Conservation (phyloP, 1,140 invertebrate genomes). For the Atopsyche davidsoni region DNA sequence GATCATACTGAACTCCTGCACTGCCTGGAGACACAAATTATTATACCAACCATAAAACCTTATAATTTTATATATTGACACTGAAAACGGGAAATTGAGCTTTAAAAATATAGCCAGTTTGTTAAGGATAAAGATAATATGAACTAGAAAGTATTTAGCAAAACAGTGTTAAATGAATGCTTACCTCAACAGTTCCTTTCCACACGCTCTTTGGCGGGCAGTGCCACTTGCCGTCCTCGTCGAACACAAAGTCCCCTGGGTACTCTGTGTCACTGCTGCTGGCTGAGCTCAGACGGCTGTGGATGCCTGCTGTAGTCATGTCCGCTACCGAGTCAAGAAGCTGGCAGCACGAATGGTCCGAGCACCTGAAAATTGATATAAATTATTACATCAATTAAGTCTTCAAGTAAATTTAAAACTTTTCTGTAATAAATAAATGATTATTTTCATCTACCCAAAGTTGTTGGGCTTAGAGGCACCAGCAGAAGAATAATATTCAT, state of each 20-base stretch:
- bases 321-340: slow-evolving; percentile 12
- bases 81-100: background rate
- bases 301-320: slow-evolving; percentile 8
- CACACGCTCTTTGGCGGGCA: slow-evolving; percentile 75
- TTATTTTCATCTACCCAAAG: no score
- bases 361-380: slow-evolving; percentile 19
- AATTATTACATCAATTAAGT: no score
- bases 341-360: slow-evolving; percentile 22
- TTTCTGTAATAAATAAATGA: no score
- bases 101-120: slow-evolving; percentile 1
- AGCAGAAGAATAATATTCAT: no score
- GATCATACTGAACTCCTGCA: slow-evolving; percentile 82
- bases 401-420: no score
- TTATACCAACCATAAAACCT: background rate
- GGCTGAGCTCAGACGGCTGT: slow-evolving; percentile 24
- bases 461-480: no score
- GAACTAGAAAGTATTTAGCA: background rate
- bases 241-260: slow-evolving; percentile 41
- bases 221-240: slow-evolving; percentile 59
- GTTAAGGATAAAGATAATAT: no score
- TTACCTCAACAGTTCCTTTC: slow-evolving; percentile 69
- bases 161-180: background rate
- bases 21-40: slow-evolving; percentile 50
- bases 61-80: background rate
- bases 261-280: slow-evolving; percentile 44